Evolutionary conservation across 1,140 invertebrate species (phyloP).

Genomic region (Solen grandis): DNA sequence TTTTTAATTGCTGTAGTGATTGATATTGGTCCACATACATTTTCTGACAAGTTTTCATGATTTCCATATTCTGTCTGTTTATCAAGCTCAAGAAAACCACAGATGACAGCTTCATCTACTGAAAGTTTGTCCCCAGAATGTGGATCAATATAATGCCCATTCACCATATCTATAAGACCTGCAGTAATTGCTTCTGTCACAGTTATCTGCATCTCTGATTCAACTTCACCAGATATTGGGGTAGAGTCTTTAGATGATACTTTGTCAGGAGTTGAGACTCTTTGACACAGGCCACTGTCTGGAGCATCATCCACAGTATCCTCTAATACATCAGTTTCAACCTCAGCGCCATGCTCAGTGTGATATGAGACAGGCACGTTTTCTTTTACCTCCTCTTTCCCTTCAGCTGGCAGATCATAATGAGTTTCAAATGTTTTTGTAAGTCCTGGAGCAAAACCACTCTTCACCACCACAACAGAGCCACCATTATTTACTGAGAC

Average conservation of each 20-base stretch:
- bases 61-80: conserved; percentile 45
- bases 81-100: conserved; percentile 84
- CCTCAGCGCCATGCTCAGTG: conserved; percentile 62
- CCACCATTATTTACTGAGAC: conserved; percentile 54
- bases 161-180: conserved; percentile 85
- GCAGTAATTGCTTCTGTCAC: conserved; percentile 71
- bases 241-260: conserved; percentile 82
- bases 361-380: too few relatives aligned
- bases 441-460: conserved; percentile 33
- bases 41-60: conserved; percentile 33
- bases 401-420: conserved; percentile 83
- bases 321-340: background rate
- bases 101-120: conserved; percentile 90
- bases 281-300: background rate
- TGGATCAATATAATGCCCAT: conserved; percentile 88
- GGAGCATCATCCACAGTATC: background rate
- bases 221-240: background rate
- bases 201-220: conserved; percentile 52
- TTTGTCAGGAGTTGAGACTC: conserved; percentile 29
- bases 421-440: background rate
- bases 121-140: conserved; percentile 87
- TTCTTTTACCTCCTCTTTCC: conserved; percentile 89
- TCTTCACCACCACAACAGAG: conserved; percentile 72
- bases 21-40: conserved; percentile 68
- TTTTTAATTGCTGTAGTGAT: conserved; percentile 86